Conservation (phyloP, 2,888 invertebrate genomes). For the Acrobasis repandana region DNA sequence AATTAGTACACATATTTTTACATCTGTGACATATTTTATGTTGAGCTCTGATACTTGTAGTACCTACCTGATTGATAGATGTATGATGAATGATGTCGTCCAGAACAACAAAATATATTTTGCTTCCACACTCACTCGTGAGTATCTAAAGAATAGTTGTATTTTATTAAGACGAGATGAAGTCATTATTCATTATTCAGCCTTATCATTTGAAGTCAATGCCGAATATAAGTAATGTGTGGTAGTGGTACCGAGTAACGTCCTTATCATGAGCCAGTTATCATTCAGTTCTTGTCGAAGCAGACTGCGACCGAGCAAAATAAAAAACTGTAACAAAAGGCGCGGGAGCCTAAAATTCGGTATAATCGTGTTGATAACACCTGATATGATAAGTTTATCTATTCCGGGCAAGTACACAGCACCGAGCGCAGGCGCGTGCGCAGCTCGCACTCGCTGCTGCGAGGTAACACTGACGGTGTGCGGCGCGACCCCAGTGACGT, state of each 20-base stretch:
- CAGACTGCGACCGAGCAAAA: background rate
- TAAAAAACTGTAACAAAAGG: too few species aligned
- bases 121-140: too few species aligned
- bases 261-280: background rate
- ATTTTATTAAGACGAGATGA: too few species aligned
- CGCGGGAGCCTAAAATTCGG: conserved; percentile 1
- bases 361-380: conserved; percentile 4
- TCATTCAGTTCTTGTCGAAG: background rate
- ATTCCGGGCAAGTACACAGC: conserved; percentile 11
- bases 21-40: too few species aligned
- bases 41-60: too few species aligned
- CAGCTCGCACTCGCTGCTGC: conserved; percentile 1
- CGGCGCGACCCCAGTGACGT: background rate
- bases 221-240: background rate
- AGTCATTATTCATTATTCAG: too few species aligned
- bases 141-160: too few species aligned
- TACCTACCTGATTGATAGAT: too few species aligned
- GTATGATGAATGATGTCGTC: too few species aligned
- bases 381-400: conserved; percentile 11
- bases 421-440: conserved; percentile 16
- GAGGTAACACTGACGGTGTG: background rate
- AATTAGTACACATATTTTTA: too few species aligned
- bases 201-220: background rate
- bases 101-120: too few species aligned
- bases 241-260: background rate